These are phyloP conservation scores for Oscarella lobularis DNA, from an alignment of 37 sponge, comb jelly and placozoan genomes.

Conservation along the genomic window DNA sequence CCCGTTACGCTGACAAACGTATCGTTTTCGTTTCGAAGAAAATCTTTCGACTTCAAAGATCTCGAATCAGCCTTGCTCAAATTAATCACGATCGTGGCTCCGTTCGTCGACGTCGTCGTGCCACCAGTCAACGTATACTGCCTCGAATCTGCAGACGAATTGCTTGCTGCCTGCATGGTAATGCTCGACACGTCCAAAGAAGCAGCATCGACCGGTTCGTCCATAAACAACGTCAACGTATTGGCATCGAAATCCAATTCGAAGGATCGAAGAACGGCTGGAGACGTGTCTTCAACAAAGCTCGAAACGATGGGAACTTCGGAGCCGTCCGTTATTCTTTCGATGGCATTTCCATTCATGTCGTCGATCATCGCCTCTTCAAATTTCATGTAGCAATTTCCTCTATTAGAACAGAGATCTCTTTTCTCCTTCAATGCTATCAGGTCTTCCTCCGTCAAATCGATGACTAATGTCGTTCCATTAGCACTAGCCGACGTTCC, in stretches of 20 bases:
- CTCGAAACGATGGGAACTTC: background rate
- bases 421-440: conserved; percentile 40
- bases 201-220: conserved; percentile 67
- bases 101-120: background rate
- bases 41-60: background rate
- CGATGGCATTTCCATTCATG: conserved; percentile 36
- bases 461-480: conserved; percentile 38
- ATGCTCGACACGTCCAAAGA: conserved; percentile 49
- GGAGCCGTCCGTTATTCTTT: background rate
- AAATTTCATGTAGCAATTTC: conserved; percentile 48
- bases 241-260: conserved; percentile 49
- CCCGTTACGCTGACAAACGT: background rate
- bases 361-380: conserved; percentile 39
- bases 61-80: conserved; percentile 30
- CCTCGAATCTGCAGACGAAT: conserved; percentile 21
- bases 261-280: conserved; percentile 28
- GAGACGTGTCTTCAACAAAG: conserved; percentile 59
- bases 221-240: conserved; percentile 37
- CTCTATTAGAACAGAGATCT: conserved; percentile 29
- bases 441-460: conserved; percentile 43
- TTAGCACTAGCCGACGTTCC: conserved; percentile 32
- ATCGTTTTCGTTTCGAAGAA: background rate
- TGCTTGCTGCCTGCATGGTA: conserved; percentile 51
- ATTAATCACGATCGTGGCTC: conserved; percentile 36
- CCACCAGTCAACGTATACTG: conserved; percentile 16